Conservation (phyloP, 2,113 vertebrate species). For the Mesitornis unicolor region DNA sequence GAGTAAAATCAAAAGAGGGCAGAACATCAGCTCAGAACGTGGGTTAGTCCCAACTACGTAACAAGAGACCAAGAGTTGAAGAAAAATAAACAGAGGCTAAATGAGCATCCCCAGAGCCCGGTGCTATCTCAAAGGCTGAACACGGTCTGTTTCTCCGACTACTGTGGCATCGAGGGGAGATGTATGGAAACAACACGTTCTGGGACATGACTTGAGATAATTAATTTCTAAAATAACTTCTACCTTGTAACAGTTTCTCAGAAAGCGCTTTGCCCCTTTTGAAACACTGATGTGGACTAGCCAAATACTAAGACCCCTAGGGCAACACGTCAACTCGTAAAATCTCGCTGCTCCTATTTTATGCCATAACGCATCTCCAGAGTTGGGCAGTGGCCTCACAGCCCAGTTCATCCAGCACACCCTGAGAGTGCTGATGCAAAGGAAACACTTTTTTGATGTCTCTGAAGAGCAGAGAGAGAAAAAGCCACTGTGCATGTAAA, state of each 20-base stretch:
- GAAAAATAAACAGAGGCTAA: not conserved
- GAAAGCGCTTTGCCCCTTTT: not conserved
- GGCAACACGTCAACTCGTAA: not conserved
- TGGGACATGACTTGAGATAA: not conserved
- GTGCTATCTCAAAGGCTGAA: not conserved
- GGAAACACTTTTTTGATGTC: not conserved
- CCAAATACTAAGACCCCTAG: not conserved
- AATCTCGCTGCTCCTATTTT: not conserved
- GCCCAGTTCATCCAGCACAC: not conserved
- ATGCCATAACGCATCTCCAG: not conserved
- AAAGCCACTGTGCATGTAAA: not conserved
- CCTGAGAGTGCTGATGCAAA: not conserved
- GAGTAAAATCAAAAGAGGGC: not conserved
- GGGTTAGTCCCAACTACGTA: not conserved
- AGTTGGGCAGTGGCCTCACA: rapidly evolving
- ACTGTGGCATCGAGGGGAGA: not conserved
- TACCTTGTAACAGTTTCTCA: not conserved
- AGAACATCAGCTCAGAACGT: not conserved
- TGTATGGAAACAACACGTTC: rapidly evolving
- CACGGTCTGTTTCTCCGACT: not conserved
- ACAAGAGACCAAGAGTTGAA: not conserved
- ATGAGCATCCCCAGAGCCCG: not conserved
- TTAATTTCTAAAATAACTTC: not conserved
- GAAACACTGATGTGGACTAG: not conserved
- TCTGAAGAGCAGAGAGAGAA: not conserved